Evolutionary conservation across 2,797 vertebrate genomes (phyloP).

Genomic region (Melanotaenia maccullochi): DNA sequence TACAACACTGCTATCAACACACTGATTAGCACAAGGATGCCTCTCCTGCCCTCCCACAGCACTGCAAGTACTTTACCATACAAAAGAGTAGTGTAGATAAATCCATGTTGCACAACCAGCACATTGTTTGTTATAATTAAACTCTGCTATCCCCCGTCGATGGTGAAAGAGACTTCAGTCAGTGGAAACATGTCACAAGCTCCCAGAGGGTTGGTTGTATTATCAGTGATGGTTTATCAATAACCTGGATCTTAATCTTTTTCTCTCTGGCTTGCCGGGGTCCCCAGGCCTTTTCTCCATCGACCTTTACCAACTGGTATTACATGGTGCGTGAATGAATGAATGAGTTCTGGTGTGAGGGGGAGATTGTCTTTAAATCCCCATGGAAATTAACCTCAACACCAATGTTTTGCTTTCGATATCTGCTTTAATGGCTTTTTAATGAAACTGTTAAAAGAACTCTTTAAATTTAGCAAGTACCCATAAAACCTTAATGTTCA

Average conservation of each 20-base stretch:
- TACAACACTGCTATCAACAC: slow-evolving; percentile 3
- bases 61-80: slow-evolving; percentile 19
- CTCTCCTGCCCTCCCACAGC: slow-evolving; percentile 25
- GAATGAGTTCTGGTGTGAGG: slow-evolving; percentile 66
- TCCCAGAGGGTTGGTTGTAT: slow-evolving; percentile 71
- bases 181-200: slow-evolving; percentile 62
- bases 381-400: slow-evolving; percentile 79
- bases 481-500: slow-evolving; percentile 68
- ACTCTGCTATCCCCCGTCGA: slow-evolving; percentile 58
- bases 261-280: slow-evolving; percentile 28
- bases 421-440: slow-evolving; percentile 70
- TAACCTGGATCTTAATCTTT: slow-evolving; percentile 76
- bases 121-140: slow-evolving; percentile 74
- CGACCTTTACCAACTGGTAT: slow-evolving; percentile 76
- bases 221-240: slow-evolving; percentile 79
- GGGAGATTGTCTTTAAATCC: slow-evolving; percentile 77
- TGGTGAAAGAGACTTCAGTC: slow-evolving; percentile 61
- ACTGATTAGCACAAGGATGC: slow-evolving; percentile 35
- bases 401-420: slow-evolving; percentile 72
- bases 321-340: slow-evolving; percentile 70
- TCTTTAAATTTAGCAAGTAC: slow-evolving; percentile 74
- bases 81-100: slow-evolving; percentile 43
- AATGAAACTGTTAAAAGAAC: slow-evolving; percentile 72
- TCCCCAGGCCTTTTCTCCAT: slow-evolving; percentile 63
- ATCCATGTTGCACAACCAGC: slow-evolving; percentile 48